Base-by-base conservation (phyloP, 2,888 invertebrate genomes). In the Nebria brevicollis region DNA sequence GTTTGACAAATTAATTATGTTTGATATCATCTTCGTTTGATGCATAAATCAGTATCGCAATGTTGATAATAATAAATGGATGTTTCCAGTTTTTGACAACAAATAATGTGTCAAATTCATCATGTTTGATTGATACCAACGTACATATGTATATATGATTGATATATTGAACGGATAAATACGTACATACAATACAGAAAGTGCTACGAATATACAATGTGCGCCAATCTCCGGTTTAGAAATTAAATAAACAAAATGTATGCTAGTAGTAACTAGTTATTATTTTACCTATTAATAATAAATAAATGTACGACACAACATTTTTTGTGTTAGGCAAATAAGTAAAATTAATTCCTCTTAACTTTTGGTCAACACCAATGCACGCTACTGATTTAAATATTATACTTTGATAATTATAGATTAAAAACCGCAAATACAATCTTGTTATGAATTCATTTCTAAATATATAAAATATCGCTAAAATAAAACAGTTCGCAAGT, bases 231-330 rank as follows among this genome's bases (percentile, higher is more conserved):
- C 54, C 13, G 13, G 34, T 34, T 34, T 34, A 34, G 34, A 34
- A 34, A 4, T 34, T 4, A 34, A 34, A 34, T 34, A 34, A 34
- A 34, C 34, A 34, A 34, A 34, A 34, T 5, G 2, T 7, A 13
- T 25, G n/a, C 2, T 66, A 66, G 66, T 13, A 2, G 2, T 11
- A 66, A n/a, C 1, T 4, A 0, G 65, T 42, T 70, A 70, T 54
- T 15, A 68, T 68, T 77, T 70, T 64, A 66, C 66, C 66, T 66
- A 25, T 25, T 66, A 8, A 66, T 66, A 4, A n/a, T 65, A 13
- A 65, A 65, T 65, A 65, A 15, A 66, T 10, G 66, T 66, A 1
- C 25, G 25, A 1, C 66, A 2, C 65, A 0, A 65, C 65, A 15
- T 20, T 15, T 66, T 6, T 34, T 34, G 34, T 34, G 20, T 20